Percentiles rank a stretch among this genome's conserved stretches.
Evolutionary conservation across 1,140 invertebrate species (phyloP).

Genomic region (Heliconius eleuchia): DNA sequence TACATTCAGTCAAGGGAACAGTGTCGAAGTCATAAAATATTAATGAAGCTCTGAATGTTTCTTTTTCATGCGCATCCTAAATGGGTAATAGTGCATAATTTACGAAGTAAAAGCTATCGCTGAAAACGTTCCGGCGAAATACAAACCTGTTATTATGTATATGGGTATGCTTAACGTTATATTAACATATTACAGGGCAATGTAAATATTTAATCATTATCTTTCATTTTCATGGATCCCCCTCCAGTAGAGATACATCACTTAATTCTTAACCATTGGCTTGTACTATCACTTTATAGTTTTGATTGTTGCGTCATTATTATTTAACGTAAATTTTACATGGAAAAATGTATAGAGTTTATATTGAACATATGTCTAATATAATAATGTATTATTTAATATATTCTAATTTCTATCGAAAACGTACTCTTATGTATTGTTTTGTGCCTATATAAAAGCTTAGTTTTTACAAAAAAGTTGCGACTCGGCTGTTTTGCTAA

Average conservation of each 20-base stretch:
- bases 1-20: slow-evolving; percentile 7
- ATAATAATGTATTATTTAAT: background rate
- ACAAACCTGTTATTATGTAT: background rate
- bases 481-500: background rate
- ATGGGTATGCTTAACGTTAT: too few species aligned
- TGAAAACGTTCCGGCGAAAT: background rate
- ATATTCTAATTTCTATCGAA: background rate
- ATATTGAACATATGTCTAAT: background rate
- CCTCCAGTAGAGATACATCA: too few species aligned
- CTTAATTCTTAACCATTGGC: too few species aligned
- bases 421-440: background rate
- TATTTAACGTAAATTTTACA: background rate
- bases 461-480: background rate
- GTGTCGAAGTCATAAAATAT: slow-evolving; percentile 20
- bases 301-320: too few species aligned
- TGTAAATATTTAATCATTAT: too few species aligned
- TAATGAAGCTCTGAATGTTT: slow-evolving; percentile 6
- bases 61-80: background rate
- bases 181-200: too few species aligned
- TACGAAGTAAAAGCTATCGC: background rate
- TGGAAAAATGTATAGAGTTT: background rate
- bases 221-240: too few species aligned
- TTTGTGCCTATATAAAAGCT: background rate
- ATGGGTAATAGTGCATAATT: background rate
- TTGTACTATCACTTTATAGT: too few species aligned